phyloP scores from a whole-genome alignment of 2,888 invertebrate genomes.

The Fabriciana adippe region DNA sequence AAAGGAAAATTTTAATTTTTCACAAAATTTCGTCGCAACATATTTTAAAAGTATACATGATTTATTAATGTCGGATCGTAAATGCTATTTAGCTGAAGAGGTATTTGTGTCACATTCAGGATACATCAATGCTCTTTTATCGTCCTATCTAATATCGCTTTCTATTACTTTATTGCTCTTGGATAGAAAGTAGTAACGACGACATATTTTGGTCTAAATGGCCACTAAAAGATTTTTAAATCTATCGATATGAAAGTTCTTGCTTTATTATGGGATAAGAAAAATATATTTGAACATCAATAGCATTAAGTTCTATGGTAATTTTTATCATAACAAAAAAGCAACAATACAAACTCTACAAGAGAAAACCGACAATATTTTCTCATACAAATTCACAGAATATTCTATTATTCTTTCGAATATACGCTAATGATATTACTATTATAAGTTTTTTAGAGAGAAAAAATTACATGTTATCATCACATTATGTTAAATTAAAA shows the following conservation, averaged over 20 bases:
- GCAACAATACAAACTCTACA: too few relatives aligned
- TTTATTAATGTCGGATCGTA: slow-evolving; percentile 69
- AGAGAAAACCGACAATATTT: too few relatives aligned
- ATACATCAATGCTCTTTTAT: slow-evolving; percentile 51
- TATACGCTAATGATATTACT: too few relatives aligned
- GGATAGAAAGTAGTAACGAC: slow-evolving; percentile 35
- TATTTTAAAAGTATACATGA: slow-evolving; percentile 61
- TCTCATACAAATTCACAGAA: too few relatives aligned
- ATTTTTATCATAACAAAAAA: too few relatives aligned
- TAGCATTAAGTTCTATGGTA: too few relatives aligned
- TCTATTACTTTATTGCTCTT: slow-evolving; percentile 38
- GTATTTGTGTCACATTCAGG: slow-evolving; percentile 55
- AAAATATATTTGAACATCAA: too few relatives aligned
- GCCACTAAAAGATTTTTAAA: slow-evolving; percentile 32
- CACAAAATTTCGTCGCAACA: slow-evolving; percentile 59
- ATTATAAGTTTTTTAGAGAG: too few relatives aligned
- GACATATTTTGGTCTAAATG: slow-evolving; percentile 28
- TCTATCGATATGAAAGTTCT: slow-evolving; percentile 12
- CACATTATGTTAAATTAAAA: too few relatives aligned
- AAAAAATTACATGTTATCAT: too few relatives aligned
- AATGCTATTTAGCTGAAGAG: slow-evolving; percentile 63
- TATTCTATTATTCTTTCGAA: too few relatives aligned
- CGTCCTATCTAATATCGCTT: slow-evolving; percentile 38
- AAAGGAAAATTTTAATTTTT: slow-evolving; percentile 69
- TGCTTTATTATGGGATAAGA: background rate